Base-by-base conservation (phyloP, 2,797 vertebrate species). In the Anguilla megastoma region DNA sequence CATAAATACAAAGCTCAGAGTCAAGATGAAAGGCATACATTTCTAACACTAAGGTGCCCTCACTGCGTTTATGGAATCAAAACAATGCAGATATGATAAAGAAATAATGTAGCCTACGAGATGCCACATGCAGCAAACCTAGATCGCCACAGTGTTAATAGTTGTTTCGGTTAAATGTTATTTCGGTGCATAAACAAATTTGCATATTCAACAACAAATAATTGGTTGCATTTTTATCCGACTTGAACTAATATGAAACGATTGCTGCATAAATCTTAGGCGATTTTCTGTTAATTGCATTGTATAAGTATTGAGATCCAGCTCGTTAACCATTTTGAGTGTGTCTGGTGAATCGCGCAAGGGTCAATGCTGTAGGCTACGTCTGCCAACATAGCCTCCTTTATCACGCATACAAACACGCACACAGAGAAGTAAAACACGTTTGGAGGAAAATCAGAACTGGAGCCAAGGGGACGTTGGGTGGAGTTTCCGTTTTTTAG, bases 361-460 rank as follows among this genome's bases (percentile, higher is more conserved):
- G 24, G 82, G 45, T 50, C 82, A 87, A 84, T 50, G 76, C 86
- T 86, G 87, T 80, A 74, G 79, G 66, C 56, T 50, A 50, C 50
- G 36, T 18, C 54, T 69, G 50, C 85, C 58, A 85, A 86, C 60
- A 89, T 86, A 89, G 69, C 0, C 30, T 76, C 10, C 2, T 18
- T 33, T 76, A 74, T 84, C 87, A 89, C 84, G 82, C 69, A 79
- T 83, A 24, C 50, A 41, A 69, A n/a, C 0, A n/a, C 30, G 54
- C n/a, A 58, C 41, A n/a, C 45, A n/a, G 8, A 27, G 48, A 56
- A 76, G 63, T 24, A 82, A 45, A 12, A 21, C 56, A 87, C 41
- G 41, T 50, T 36, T 52, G 41, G 41, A 58, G 80, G 79, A 69
- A 48, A 66, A 63, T 24, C 54, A 45, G 80, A 18, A 36, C 56